Evolutionary conservation across 2,797 vertebrate species (phyloP).

Genomic region (Podarcis lilfordi): DNA sequence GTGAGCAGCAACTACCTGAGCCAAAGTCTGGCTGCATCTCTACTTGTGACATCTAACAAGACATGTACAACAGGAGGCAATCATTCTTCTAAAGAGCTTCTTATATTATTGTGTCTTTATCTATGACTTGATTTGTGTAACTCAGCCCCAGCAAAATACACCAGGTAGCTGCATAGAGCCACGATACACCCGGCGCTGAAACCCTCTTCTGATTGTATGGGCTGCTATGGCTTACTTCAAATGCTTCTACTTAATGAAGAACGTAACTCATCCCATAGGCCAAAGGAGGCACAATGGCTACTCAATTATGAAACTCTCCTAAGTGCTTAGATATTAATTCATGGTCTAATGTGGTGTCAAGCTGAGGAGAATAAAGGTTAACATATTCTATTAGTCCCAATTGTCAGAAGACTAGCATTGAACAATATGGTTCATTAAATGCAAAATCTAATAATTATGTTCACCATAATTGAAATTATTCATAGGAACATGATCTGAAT

Average conservation of each 20-base stretch:
- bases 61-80: neutral
- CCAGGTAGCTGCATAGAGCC: neutral
- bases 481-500: constrained; percentile 75
- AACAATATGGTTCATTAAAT: constrained; percentile 79
- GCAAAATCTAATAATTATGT: constrained; percentile 77
- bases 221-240: constrained; percentile 53
- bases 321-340: constrained; percentile 75
- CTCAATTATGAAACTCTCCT: constrained; percentile 75
- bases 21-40: neutral
- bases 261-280: constrained; percentile 58
- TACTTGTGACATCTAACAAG: neutral
- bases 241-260: constrained; percentile 61
- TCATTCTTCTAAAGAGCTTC: neutral
- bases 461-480: constrained; percentile 79
- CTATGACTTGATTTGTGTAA: neutral
- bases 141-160: constrained; percentile 4
- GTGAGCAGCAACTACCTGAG: neutral
- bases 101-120: neutral
- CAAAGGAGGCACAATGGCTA: constrained; percentile 70
- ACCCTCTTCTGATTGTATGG: constrained; percentile 30
- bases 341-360: constrained; percentile 75
- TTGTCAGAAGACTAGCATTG: constrained; percentile 79
- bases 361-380: constrained; percentile 79
- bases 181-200: constrained; percentile 38
- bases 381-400: constrained; percentile 81